These are phyloP conservation scores for Nebria ingens DNA, from an alignment of 1,140 invertebrate genomes.

Conservation along the genomic window DNA sequence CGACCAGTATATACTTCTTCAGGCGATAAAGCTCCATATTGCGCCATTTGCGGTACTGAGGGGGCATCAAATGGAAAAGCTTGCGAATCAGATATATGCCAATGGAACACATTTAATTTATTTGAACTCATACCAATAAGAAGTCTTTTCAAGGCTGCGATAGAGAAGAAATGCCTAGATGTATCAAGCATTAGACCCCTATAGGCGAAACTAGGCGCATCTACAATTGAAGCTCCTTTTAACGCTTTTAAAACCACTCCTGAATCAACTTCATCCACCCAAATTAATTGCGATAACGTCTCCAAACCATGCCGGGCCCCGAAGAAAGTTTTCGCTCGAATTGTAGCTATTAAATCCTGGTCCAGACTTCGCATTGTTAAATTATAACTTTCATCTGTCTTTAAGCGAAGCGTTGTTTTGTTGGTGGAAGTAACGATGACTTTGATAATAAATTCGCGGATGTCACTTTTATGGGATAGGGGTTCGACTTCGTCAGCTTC, in stretches of 20 bases:
- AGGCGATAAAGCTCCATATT: slow-evolving; percentile 63
- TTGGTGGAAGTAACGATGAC: slow-evolving; percentile 38
- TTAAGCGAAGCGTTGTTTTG: slow-evolving; percentile 44
- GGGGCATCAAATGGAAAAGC: slow-evolving; percentile 66
- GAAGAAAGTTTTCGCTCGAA: slow-evolving; percentile 58
- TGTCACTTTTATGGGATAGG: slow-evolving; percentile 27
- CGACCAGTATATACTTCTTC: slow-evolving; percentile 55
- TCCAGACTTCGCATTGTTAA: slow-evolving; percentile 43
- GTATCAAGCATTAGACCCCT: slow-evolving; percentile 69
- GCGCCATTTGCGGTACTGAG: slow-evolving; percentile 56
- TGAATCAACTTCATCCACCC: slow-evolving; percentile 56
- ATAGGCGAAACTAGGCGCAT: slow-evolving; percentile 49
- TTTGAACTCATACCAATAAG: slow-evolving; percentile 65
- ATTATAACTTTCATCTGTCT: slow-evolving; percentile 65
- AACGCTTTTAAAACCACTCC: slow-evolving; percentile 46
- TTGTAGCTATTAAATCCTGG: slow-evolving; percentile 44
- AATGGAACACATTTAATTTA: slow-evolving; percentile 79
- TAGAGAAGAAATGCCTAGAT: slow-evolving; percentile 61
- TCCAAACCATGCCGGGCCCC: slow-evolving; percentile 70
- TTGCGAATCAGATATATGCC: slow-evolving; percentile 76
- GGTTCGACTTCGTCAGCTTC: slow-evolving; percentile 7
- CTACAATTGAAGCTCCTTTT: slow-evolving; percentile 41
- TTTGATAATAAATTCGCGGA: slow-evolving; percentile 39
- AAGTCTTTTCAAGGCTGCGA: slow-evolving; percentile 56
- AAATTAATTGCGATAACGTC: slow-evolving; percentile 67